Evolutionary conservation across 2,888 invertebrate species (phyloP).

Genomic region (Napeogenes inachia): DNA sequence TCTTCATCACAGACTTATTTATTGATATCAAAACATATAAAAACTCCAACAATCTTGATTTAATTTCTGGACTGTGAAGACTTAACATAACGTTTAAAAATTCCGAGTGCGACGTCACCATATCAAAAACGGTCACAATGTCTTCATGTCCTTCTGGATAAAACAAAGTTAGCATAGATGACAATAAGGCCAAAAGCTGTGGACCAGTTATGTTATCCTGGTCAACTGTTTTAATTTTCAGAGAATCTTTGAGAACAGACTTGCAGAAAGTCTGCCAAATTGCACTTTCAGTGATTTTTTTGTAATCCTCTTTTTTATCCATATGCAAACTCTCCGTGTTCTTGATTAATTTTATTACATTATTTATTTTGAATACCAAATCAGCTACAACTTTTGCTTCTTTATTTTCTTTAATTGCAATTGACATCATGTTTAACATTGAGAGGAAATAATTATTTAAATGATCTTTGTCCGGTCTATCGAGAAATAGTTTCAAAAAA

Average conservation of each 20-base stretch:
- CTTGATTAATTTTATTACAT: constrained; percentile 52
- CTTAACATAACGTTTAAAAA: constrained; percentile 83
- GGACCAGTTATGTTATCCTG: constrained; percentile 57
- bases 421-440: constrained; percentile 72
- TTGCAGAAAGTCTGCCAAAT: constrained; percentile 80
- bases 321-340: constrained; percentile 42
- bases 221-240: constrained; percentile 66
- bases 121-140: constrained; percentile 80
- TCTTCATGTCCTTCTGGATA: constrained; percentile 69
- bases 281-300: constrained; percentile 63
- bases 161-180: constrained; percentile 75
- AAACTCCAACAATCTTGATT: constrained; percentile 81
- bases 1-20: constrained; percentile 80
- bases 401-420: constrained; percentile 66
- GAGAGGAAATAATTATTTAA: constrained; percentile 75
- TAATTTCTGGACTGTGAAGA: constrained; percentile 63
- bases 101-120: constrained; percentile 87
- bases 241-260: constrained; percentile 80
- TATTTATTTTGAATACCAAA: constrained; percentile 49
- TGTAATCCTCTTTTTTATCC: constrained; percentile 50
- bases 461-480: constrained; percentile 53
- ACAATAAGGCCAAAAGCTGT: constrained; percentile 74
- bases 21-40: constrained; percentile 79
- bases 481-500: constrained; percentile 69
- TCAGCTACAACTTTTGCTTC: constrained; percentile 41